These are phyloP conservation scores for Pherbina coryleti DNA, from an alignment of 2,888 invertebrate genomes.

Conservation along the genomic window DNA sequence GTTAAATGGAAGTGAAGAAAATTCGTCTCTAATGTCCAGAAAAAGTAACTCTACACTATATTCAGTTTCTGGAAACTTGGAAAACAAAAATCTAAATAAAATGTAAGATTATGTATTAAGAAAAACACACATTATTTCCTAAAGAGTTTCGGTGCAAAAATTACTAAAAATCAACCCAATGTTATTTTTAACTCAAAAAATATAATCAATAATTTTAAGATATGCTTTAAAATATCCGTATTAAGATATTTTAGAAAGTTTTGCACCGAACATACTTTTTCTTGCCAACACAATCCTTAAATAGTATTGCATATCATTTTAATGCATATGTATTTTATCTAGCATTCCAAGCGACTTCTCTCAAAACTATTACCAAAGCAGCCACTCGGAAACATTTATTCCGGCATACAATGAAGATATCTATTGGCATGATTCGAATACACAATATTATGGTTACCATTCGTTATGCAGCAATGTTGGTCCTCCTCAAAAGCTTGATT, in stretches of 20 bases:
- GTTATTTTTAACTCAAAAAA: not conserved
- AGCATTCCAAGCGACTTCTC: constrained; percentile 28
- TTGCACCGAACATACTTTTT: no score
- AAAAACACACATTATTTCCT: not conserved
- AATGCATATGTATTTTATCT: constrained; percentile 31
- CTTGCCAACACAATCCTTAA: no score
- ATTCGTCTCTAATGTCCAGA: not conserved
- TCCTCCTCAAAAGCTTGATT: constrained; percentile 57
- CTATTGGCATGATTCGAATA: constrained; percentile 58
- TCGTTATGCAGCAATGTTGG: constrained; percentile 40
- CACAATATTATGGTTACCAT: constrained; percentile 47
- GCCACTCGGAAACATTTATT: constrained; percentile 43
- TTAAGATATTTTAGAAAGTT: no score
- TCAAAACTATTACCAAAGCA: constrained; percentile 52
- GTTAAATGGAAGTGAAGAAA: not conserved
- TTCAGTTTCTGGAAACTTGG: not conserved
- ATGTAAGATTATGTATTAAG: constrained; percentile 4
- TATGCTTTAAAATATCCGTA: not conserved
- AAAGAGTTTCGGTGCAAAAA: not conserved
- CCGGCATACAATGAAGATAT: constrained; percentile 50
- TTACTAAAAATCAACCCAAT: not conserved
- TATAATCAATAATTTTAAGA: not conserved
- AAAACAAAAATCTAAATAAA: constrained; percentile 2
- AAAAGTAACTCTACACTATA: not conserved
- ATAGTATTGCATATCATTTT: not conserved